Percentiles rank a stretch among this genome's conserved stretches.
phyloP scores from a whole-genome alignment of 2,888 invertebrate species.

The Hirtodrosophila trivittata region DNA sequence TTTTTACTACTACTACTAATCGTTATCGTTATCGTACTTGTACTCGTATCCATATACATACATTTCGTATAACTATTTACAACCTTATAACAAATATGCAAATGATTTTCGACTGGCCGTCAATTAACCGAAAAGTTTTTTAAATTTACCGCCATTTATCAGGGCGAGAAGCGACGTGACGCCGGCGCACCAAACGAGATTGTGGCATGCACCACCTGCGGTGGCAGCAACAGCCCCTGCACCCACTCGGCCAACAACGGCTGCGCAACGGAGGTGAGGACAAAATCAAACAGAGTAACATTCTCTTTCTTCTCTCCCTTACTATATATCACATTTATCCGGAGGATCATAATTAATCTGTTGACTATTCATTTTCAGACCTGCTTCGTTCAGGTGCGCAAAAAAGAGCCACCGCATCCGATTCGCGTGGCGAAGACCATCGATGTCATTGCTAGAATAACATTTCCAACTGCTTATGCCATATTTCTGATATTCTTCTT shows the following conservation, averaged over 20 bases:
- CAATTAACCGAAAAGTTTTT: conserved; percentile 70
- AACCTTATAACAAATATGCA: not conserved
- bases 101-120: not conserved
- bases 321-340: not conserved
- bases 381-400: conserved; percentile 93
- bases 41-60: conserved; percentile 2
- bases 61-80: not conserved
- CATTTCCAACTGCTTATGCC: conserved; percentile 96
- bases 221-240: conserved; percentile 87
- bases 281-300: conserved; percentile 24
- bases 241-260: conserved; percentile 94
- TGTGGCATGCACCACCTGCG: conserved; percentile 92
- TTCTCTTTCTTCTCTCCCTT: not conserved
- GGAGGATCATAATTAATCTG: no score
- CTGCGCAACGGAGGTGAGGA: conserved; percentile 90
- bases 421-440: conserved; percentile 97
- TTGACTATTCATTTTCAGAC: conserved; percentile 86
- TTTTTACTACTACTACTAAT: conserved; percentile 24
- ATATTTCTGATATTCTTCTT: conserved; percentile 98
- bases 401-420: conserved; percentile 96
- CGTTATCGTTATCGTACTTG: not conserved
- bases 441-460: conserved; percentile 96
- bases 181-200: conserved; percentile 91
- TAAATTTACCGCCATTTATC: conserved; percentile 81
- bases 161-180: conserved; percentile 94